Percentiles rank a stretch among this genome's conserved stretches.
phyloP scores from a whole-genome alignment of 1,140 invertebrate species.

The Macrobrachium rosenbergii region DNA sequence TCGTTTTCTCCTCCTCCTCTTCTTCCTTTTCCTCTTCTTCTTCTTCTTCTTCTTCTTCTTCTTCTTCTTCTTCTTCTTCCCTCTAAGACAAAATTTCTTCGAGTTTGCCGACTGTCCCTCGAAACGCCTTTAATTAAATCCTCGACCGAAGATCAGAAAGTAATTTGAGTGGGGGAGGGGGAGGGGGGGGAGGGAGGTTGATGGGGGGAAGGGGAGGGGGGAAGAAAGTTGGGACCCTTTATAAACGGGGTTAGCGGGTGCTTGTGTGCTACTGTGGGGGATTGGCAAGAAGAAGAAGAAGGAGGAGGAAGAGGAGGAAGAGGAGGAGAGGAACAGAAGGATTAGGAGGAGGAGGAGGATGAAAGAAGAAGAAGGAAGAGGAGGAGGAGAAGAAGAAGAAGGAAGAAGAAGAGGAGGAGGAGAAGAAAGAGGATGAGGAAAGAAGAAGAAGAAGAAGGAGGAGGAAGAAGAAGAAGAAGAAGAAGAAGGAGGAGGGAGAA shows the following conservation, averaged over 20 bases:
- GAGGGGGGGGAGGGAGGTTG: not conserved
- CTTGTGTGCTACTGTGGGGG: not conserved
- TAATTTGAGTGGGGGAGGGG: too few relatives aligned
- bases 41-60: too few relatives aligned
- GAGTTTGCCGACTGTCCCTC: too few relatives aligned
- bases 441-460: not conserved
- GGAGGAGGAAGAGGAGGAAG: constrained; percentile 2
- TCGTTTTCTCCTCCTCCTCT: too few relatives aligned
- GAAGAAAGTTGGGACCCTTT: not conserved
- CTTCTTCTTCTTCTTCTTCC: too few relatives aligned
- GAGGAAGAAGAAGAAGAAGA: not conserved
- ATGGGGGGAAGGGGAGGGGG: not conserved
- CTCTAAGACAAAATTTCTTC: too few relatives aligned
- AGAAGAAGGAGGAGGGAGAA: not conserved
- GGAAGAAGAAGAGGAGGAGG: not conserved
- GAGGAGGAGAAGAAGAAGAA: too few relatives aligned
- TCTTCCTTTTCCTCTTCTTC: too few relatives aligned
- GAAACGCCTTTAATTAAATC: too few relatives aligned
- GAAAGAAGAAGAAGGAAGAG: not conserved
- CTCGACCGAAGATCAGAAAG: too few relatives aligned
- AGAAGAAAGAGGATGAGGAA: not conserved
- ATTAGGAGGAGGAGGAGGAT: too few relatives aligned
- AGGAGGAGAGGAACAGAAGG: not conserved
- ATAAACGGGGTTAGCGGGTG: not conserved
- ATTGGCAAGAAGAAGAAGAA: constrained; percentile 25